These are phyloP conservation scores for Tuta absoluta DNA, from an alignment of 2,888 invertebrate genomes.

Conservation along the genomic window DNA sequence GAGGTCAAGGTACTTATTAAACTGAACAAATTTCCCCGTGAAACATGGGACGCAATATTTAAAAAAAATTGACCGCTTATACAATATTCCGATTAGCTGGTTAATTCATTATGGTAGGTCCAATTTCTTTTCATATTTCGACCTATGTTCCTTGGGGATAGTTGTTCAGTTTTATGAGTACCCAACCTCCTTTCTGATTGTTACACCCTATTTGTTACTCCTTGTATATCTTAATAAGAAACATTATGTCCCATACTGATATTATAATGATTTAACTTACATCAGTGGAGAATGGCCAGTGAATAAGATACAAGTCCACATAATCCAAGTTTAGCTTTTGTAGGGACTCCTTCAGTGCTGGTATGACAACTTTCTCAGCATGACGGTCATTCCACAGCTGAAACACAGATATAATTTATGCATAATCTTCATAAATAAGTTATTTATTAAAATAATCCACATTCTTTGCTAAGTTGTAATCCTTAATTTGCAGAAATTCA, in stretches of 20 bases:
- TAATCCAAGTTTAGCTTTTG: slow-evolving; percentile 85
- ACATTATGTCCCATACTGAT: not conserved
- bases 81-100: too few species aligned
- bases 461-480: slow-evolving; percentile 3
- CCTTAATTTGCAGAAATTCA: not conserved
- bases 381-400: slow-evolving; percentile 81
- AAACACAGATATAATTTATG: slow-evolving; percentile 31
- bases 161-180: too few species aligned
- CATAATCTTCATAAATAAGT: not conserved
- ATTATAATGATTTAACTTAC: slow-evolving; percentile 52
- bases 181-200: too few species aligned
- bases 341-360: slow-evolving; percentile 84
- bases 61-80: too few species aligned
- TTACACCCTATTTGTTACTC: too few species aligned
- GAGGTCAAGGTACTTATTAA: too few species aligned
- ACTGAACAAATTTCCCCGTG: too few species aligned
- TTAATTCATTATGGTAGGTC: too few species aligned
- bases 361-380: slow-evolving; percentile 83
- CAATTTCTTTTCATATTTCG: too few species aligned
- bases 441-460: not conserved
- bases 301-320: slow-evolving; percentile 90
- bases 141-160: too few species aligned
- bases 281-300: slow-evolving; percentile 87
- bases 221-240: too few species aligned
- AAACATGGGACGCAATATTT: too few species aligned